Conservation (phyloP, 2,888 invertebrate genomes). For the Eristalis intricaria region DNA sequence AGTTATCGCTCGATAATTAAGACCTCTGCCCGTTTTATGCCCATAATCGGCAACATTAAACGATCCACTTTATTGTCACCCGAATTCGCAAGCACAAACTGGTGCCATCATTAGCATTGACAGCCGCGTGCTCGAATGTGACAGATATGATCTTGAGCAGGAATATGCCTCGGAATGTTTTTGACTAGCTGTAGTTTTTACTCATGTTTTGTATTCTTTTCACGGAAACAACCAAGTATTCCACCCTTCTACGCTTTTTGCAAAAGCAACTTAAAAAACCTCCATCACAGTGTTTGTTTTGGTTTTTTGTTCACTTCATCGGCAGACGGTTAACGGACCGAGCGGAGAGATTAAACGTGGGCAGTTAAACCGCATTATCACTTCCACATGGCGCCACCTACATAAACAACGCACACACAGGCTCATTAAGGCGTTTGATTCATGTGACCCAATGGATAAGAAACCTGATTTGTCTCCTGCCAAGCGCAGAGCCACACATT, state of each 20-base stretch:
- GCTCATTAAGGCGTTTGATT: neutral
- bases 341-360: neutral
- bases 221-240: too few species aligned
- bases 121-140: neutral
- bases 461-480: neutral
- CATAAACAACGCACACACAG: neutral
- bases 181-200: neutral
- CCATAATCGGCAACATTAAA: neutral
- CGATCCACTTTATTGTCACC: neutral
- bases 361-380: neutral
- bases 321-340: neutral
- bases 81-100: neutral
- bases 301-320: neutral
- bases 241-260: neutral
- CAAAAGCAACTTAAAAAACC: neutral
- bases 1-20: neutral
- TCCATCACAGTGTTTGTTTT: neutral
- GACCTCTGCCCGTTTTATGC: neutral
- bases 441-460: slow-evolving; percentile 1
- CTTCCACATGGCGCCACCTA: neutral
- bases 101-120: neutral
- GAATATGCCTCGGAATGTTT: neutral
- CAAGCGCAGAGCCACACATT: neutral
- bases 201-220: neutral
- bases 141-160: neutral